A percentile compares a stretch with the other conserved stretches of the same genome.
phyloP scores from a whole-genome alignment of 2,888 invertebrate species.

The Rhamnusium bicolor region DNA sequence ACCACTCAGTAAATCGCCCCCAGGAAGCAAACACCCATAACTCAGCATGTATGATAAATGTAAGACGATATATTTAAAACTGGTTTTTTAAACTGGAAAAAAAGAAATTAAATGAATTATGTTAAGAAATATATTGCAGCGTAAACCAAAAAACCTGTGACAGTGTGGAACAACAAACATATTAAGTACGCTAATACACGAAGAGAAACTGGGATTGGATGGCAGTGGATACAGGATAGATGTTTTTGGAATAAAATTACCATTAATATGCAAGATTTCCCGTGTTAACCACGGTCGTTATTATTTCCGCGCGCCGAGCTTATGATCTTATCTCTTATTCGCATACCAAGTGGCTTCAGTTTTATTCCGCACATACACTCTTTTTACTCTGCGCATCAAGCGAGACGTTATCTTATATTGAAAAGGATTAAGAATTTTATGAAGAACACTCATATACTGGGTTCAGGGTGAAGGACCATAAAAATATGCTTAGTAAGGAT shows the following conservation, averaged over 20 bases:
- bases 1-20: too few species aligned
- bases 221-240: not conserved
- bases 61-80: too few species aligned
- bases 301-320: not conserved
- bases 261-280: not conserved
- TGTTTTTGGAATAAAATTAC: constrained; percentile 4
- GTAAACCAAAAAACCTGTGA: not conserved
- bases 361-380: constrained; percentile 6
- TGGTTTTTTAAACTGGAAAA: too few species aligned
- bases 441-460: constrained; percentile 7
- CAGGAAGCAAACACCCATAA: too few species aligned
- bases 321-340: constrained; percentile 4
- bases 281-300: constrained; percentile 11
- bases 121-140: too few species aligned
- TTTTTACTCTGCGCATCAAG: not conserved
- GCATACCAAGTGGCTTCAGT: constrained; percentile 9
- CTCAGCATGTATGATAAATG: too few species aligned
- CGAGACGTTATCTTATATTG: constrained; percentile 16
- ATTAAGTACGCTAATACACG: not conserved
- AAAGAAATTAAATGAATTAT: too few species aligned
- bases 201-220: not conserved
- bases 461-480: constrained; percentile 19
- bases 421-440: not conserved
- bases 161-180: not conserved
- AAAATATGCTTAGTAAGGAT: constrained; percentile 2